Conservation (phyloP, 2,888 invertebrate species). For the Aethes cnicana region DNA sequence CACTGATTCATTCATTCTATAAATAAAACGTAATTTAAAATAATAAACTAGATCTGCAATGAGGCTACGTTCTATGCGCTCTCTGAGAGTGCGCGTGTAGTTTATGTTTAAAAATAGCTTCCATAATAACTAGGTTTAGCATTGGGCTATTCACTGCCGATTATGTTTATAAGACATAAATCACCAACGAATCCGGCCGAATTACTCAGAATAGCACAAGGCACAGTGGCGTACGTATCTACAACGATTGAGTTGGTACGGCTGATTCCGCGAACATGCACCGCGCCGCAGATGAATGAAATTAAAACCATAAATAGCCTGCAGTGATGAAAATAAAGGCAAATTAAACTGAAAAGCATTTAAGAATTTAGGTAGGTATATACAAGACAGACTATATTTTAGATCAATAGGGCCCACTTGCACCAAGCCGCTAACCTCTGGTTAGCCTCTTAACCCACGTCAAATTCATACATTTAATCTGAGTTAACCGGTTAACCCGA, state of each 20-base stretch:
- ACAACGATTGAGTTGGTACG: not conserved
- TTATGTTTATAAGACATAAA: slow-evolving; percentile 73
- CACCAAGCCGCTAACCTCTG: too few relatives aligned
- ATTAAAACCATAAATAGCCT: too few relatives aligned
- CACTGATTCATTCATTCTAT: slow-evolving; percentile 15
- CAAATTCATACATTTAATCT: too few relatives aligned
- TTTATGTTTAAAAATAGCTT: slow-evolving; percentile 66
- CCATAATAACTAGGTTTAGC: slow-evolving; percentile 53
- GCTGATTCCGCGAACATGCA: not conserved
- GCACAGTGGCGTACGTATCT: slow-evolving; percentile 9
- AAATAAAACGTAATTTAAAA: not conserved
- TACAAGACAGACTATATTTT: too few relatives aligned
- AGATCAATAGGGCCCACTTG: too few relatives aligned
- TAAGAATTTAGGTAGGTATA: not conserved
- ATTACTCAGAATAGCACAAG: slow-evolving; percentile 53
- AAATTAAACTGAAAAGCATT: slow-evolving; percentile 1
- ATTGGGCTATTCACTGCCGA: slow-evolving; percentile 58
- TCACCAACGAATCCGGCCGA: slow-evolving; percentile 56
- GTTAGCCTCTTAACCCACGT: too few relatives aligned
- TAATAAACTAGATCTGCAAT: slow-evolving; percentile 7
- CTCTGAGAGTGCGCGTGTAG: too few relatives aligned
- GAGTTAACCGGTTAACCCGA: too few relatives aligned
- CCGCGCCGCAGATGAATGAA: too few relatives aligned
- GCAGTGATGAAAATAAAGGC: too few relatives aligned
- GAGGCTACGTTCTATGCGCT: not conserved